These are phyloP conservation scores for Callocephalon fimbriatum DNA, from an alignment of 2,113 vertebrate genomes.

Conservation along the genomic window DNA sequence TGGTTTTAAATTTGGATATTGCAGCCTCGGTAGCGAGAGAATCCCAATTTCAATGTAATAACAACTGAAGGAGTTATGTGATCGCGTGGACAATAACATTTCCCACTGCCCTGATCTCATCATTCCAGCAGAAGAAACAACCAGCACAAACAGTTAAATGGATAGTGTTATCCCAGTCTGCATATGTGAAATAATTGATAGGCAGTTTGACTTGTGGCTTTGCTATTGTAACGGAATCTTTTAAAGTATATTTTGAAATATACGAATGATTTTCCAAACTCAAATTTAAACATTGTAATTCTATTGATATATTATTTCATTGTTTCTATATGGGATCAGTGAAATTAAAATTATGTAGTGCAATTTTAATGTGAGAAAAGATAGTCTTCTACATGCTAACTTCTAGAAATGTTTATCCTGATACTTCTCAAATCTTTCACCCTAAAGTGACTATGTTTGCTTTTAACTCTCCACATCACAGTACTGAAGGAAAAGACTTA, in stretches of 20 bases:
- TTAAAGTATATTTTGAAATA: neutral
- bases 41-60: neutral
- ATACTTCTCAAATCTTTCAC: slow-evolving; percentile 30
- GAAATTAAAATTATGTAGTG: slow-evolving; percentile 12
- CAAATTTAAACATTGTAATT: neutral
- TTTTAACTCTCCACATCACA: slow-evolving; percentile 27
- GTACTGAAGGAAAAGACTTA: slow-evolving; percentile 46
- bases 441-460: neutral
- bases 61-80: neutral
- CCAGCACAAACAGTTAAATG: neutral
- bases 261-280: neutral
- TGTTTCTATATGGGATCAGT: neutral
- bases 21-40: neutral
- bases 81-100: rapidly evolving
- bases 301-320: neutral
- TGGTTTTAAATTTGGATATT: slow-evolving; percentile 27
- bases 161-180: neutral
- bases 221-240: neutral
- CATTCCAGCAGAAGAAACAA: neutral
- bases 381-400: neutral
- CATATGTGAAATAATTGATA: neutral
- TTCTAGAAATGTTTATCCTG: slow-evolving; percentile 24
- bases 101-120: neutral
- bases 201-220: neutral
- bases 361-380: slow-evolving; percentile 19